These are phyloP conservation scores for Idris sp. DNA, from an alignment of 1,140 invertebrate species.

Conservation along the genomic window DNA sequence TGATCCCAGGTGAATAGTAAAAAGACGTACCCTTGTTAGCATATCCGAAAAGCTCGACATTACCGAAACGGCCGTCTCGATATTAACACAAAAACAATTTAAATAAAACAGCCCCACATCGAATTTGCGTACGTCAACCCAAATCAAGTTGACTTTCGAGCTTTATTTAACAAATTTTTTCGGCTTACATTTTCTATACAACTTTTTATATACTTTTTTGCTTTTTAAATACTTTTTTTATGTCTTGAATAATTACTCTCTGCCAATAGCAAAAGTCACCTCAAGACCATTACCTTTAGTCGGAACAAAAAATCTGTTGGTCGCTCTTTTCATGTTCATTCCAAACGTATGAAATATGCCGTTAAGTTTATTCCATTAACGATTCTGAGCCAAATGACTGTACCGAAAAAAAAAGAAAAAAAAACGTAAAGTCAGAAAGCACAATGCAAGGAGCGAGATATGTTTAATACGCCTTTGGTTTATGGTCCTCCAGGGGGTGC, in stretches of 20 bases:
- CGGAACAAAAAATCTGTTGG: neutral
- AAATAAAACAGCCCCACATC: conserved; percentile 38
- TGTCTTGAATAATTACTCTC: conserved; percentile 2
- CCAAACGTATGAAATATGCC: conserved; percentile 20
- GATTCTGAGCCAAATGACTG: conserved; percentile 15
- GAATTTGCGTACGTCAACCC: conserved; percentile 14
- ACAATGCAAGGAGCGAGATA: conserved; percentile 11
- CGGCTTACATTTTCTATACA: too few relatives aligned
- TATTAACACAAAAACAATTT: conserved; percentile 35
- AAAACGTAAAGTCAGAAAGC: conserved; percentile 9
- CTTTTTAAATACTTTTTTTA: too few relatives aligned
- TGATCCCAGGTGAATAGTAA: conserved; percentile 62
- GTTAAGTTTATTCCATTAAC: conserved; percentile 17
- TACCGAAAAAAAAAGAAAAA: too few relatives aligned
- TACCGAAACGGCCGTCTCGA: conserved; percentile 17
- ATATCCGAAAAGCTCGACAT: conserved; percentile 51
- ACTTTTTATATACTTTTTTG: too few relatives aligned
- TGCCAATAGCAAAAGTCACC: conserved; percentile 9
- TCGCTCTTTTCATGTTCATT: neutral
- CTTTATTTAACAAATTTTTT: too few relatives aligned
- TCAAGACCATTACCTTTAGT: neutral
- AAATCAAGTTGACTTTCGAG: conserved; percentile 8
- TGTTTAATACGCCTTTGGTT: conserved; percentile 59
- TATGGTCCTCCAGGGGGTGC: conserved; percentile 69
- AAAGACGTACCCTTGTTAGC: conserved; percentile 60